These are phyloP conservation scores for Thunnus albacares DNA, from an alignment of 2,797 vertebrate species.

Conservation along the genomic window DNA sequence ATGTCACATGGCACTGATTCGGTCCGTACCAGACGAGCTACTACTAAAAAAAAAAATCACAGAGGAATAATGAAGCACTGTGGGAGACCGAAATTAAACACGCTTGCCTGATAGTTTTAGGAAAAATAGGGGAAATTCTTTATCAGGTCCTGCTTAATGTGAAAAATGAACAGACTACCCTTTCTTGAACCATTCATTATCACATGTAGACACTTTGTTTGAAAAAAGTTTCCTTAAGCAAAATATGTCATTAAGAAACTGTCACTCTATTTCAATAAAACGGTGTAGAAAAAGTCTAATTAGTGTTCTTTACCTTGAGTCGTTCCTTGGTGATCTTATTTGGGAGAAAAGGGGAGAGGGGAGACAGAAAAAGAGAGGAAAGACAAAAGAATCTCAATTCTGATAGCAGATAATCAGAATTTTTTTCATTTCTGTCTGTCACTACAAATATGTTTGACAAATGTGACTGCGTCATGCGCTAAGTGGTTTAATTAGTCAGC, in stretches of 20 bases:
- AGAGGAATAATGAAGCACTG: constrained; percentile 35
- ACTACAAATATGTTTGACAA: constrained; percentile 35
- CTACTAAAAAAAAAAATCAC: constrained; percentile 22
- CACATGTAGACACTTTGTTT: constrained; percentile 26
- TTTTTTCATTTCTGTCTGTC: constrained; percentile 42
- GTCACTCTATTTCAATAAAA: constrained; percentile 40
- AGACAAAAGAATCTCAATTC: constrained; percentile 65
- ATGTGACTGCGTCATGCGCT: background rate
- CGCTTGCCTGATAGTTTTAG: constrained; percentile 17
- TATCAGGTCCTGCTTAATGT: constrained; percentile 49
- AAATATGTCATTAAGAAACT: constrained; percentile 61
- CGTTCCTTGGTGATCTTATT: constrained; percentile 86
- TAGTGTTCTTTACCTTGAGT: constrained; percentile 85
- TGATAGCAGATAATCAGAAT: constrained; percentile 49
- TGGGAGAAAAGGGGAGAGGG: constrained; percentile 22
- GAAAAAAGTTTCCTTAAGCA: constrained; percentile 46
- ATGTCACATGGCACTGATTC: constrained; percentile 99
- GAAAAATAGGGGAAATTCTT: constrained; percentile 50
- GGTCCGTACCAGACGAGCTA: constrained; percentile 97
- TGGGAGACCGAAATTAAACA: constrained; percentile 35
- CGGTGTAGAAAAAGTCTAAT: constrained; percentile 59
- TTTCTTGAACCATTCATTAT: constrained; percentile 56
- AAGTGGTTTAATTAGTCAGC: constrained; percentile 64
- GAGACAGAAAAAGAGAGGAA: constrained; percentile 34
- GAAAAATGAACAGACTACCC: constrained; percentile 52